Evolutionary conservation across 2,888 invertebrate genomes (phyloP).

Genomic region (Heliconius aoede): DNA sequence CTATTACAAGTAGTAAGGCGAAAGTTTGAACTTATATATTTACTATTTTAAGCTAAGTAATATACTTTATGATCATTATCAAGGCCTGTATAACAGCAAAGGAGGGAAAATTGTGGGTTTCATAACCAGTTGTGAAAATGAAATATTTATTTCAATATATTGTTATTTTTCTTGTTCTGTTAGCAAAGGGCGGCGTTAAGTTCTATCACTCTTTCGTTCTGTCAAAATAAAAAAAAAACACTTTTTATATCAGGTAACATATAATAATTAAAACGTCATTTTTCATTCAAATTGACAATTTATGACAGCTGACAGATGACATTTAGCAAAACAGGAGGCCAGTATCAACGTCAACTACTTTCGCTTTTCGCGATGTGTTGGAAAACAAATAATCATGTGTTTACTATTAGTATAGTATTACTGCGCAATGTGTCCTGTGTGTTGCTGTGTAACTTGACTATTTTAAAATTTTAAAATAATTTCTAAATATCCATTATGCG

Average conservation of each 20-base stretch:
- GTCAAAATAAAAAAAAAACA: background rate
- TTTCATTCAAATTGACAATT: background rate
- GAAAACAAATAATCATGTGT: slow-evolving; percentile 21
- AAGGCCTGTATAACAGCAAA: too few species aligned
- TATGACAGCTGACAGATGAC: slow-evolving; percentile 12
- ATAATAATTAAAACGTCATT: background rate
- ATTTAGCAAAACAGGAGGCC: background rate
- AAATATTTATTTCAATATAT: too few species aligned
- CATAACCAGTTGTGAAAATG: too few species aligned
- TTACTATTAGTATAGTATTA: slow-evolving; percentile 11
- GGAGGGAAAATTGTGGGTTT: too few species aligned
- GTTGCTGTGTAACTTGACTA: background rate
- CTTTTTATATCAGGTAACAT: background rate
- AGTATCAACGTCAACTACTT: slow-evolving; percentile 14
- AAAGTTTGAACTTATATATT: background rate
- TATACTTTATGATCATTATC: too few species aligned
- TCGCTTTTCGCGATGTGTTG: slow-evolving; percentile 14
- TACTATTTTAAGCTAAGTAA: too few species aligned
- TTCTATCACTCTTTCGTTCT: too few species aligned
- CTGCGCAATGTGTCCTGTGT: background rate
- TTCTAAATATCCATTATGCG: slow-evolving; percentile 60
- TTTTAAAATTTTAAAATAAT: slow-evolving; percentile 10
- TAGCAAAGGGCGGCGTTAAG: too few species aligned
- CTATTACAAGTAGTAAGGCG: background rate
- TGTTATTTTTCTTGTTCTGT: too few species aligned